Conservation (phyloP, 2,797 vertebrate genomes). For the Rhinoraja longicauda region DNA sequence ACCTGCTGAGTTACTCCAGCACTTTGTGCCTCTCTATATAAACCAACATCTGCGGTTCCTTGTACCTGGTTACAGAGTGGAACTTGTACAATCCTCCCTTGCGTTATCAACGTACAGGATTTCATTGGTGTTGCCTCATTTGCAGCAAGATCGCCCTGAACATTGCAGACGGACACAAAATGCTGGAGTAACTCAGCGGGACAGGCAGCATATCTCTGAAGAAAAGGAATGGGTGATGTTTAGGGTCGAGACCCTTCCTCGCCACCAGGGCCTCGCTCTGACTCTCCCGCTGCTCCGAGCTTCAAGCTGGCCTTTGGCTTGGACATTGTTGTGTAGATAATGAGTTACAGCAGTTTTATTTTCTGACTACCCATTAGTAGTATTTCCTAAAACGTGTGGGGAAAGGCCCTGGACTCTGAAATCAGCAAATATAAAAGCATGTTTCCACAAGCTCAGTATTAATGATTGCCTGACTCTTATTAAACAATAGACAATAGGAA, state of each 20-base stretch:
- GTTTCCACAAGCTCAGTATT: background rate
- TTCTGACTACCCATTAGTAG: background rate
- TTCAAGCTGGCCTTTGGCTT: background rate
- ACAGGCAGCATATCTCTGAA: too few species aligned
- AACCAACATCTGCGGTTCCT: too few species aligned
- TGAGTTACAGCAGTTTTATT: background rate
- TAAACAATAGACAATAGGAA: too few species aligned
- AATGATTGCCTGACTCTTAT: background rate
- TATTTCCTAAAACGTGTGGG: background rate
- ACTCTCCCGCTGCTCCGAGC: too few species aligned
- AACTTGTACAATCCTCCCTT: background rate
- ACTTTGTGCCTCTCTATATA: too few species aligned
- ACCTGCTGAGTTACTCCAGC: too few species aligned
- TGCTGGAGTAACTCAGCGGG: too few species aligned
- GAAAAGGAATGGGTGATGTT: too few species aligned
- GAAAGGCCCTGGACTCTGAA: background rate
- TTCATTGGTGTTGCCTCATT: background rate
- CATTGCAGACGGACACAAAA: background rate
- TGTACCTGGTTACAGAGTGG: background rate
- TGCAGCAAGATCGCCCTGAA: background rate
- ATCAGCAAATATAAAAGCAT: background rate
- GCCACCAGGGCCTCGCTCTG: too few species aligned
- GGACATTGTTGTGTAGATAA: background rate
- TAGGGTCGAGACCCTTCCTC: too few species aligned
- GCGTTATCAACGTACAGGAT: background rate